A percentile compares a stretch with the other conserved stretches of the same genome.
These are phyloP conservation scores for Grantiella picta DNA, from an alignment of 2,113 vertebrate genomes.

Conservation along the genomic window DNA sequence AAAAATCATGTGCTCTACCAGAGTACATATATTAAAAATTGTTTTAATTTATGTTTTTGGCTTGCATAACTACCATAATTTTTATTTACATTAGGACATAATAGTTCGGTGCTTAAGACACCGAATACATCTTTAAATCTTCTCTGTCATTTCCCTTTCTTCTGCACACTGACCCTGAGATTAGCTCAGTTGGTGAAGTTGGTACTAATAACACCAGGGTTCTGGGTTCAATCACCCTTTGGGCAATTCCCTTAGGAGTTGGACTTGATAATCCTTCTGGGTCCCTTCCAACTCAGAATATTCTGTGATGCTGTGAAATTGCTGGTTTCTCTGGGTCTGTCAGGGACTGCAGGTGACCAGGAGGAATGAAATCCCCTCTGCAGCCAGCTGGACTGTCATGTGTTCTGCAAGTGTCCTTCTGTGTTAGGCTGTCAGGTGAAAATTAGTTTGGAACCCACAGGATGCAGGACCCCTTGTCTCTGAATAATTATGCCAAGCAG, in stretches of 20 bases:
- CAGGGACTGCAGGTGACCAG: not conserved
- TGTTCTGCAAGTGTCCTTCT: not conserved
- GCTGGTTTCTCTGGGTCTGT: not conserved
- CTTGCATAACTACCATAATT: not conserved
- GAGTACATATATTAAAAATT: not conserved
- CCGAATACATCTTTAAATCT: not conserved
- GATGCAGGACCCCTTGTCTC: not conserved
- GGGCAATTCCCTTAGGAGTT: not conserved
- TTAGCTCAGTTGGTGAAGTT: not conserved
- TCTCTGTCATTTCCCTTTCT: not conserved
- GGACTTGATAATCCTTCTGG: not conserved
- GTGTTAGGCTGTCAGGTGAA: not conserved
- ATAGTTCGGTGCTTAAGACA: not conserved
- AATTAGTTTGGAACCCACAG: not conserved
- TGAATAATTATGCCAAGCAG: not conserved
- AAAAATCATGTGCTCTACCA: not conserved
- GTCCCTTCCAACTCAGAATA: not conserved
- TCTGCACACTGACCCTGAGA: not conserved
- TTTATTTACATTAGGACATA: not conserved
- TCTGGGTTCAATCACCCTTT: accelerated
- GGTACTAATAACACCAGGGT: no score
- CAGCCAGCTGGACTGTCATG: accelerated
- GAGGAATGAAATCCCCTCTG: not conserved
- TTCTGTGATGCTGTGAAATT: not conserved
- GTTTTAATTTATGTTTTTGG: not conserved